These are phyloP conservation scores for Myotis yumanensis DNA, from an alignment of 2,113 vertebrate genomes.

Conservation along the genomic window DNA sequence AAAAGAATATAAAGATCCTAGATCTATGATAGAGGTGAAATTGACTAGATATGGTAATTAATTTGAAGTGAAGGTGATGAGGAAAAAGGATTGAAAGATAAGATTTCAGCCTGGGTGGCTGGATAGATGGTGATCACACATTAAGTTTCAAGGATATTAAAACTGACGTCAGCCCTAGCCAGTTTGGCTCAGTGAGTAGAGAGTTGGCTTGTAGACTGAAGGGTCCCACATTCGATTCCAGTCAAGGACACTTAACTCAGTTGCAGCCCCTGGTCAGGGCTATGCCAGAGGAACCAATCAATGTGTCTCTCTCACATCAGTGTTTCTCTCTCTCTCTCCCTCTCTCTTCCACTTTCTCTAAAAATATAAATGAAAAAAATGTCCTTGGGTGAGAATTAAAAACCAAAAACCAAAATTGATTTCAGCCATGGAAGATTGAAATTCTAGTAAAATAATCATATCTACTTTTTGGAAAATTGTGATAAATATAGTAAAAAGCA, in stretches of 20 bases:
- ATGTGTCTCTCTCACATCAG: no score
- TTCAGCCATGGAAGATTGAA: background rate
- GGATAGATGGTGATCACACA: background rate
- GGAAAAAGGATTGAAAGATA: background rate
- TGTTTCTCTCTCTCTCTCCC: no score
- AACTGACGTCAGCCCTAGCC: background rate
- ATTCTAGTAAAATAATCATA: background rate
- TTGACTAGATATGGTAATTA: background rate
- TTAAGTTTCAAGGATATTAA: background rate
- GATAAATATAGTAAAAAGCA: background rate
- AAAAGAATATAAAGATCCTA: background rate
- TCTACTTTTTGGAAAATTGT: background rate
- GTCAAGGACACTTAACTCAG: no score
- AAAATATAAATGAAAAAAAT: no score
- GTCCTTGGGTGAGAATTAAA: no score
- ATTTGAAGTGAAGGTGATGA: background rate
- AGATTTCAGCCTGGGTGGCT: background rate
- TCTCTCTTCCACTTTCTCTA: no score
- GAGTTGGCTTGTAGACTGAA: no score
- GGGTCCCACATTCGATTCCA: no score
- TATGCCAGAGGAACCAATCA: no score
- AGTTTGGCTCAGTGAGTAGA: no score
- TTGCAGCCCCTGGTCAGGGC: no score
- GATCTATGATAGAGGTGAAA: background rate
- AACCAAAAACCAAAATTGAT: background rate